Conservation (phyloP, 2,797 vertebrate species). For the Gobionotothen gibberifrons region DNA sequence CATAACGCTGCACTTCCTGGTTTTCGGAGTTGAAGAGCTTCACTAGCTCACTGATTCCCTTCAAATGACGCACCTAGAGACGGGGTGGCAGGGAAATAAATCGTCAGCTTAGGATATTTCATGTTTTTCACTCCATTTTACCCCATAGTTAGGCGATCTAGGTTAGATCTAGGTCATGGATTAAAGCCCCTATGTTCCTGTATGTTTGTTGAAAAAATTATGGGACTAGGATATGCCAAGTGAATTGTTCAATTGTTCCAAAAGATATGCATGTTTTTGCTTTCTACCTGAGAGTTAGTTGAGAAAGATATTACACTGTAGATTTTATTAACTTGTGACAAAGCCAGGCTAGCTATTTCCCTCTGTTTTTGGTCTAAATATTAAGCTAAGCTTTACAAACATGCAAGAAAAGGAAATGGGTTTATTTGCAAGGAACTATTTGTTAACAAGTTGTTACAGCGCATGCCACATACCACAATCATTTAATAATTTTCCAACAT, state of each 20-base stretch:
- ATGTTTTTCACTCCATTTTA: neutral
- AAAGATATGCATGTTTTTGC: neutral
- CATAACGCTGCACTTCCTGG: conserved; percentile 91
- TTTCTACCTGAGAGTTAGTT: neutral
- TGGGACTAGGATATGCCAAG: neutral
- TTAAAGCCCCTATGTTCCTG: neutral
- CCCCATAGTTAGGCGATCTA: neutral
- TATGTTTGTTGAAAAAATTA: neutral
- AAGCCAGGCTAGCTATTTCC: neutral
- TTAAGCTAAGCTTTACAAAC: neutral
- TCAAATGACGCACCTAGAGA: conserved; percentile 86
- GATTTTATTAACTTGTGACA: neutral
- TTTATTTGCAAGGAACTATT: neutral
- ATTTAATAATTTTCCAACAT: no score
- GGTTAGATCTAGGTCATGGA: neutral
- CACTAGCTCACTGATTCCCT: conserved; percentile 88
- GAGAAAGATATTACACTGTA: neutral
- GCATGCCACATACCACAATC: no score
- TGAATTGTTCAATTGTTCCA: neutral
- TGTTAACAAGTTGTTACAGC: no score
- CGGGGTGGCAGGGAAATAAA: neutral
- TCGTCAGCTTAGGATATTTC: neutral
- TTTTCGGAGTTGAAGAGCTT: conserved; percentile 89
- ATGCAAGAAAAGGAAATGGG: neutral
- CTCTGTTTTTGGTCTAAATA: neutral